A percentile compares a stretch with the other conserved stretches of the same genome.
phyloP scores from a whole-genome alignment of 1,140 invertebrate species.

The Daktulosphaira vitifoliae region DNA sequence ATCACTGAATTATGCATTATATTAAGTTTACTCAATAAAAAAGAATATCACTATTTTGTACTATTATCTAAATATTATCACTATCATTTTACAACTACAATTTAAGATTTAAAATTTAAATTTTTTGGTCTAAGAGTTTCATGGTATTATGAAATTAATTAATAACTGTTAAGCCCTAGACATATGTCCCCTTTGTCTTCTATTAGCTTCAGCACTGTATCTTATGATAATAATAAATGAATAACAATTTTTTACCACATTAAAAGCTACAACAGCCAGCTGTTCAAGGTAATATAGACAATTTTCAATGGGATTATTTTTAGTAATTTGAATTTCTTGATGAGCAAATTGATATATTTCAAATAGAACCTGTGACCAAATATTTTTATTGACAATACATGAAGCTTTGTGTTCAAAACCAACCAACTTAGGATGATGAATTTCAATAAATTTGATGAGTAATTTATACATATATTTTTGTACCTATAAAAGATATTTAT shows the following conservation, averaged over 20 bases:
- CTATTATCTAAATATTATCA: too few species aligned
- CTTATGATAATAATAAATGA: too few species aligned
- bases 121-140: too few species aligned
- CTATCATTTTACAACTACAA: too few species aligned
- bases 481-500: slow-evolving; percentile 2
- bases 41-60: too few species aligned
- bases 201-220: too few species aligned
- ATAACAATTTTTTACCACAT: slow-evolving; percentile 2
- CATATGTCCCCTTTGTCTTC: too few species aligned
- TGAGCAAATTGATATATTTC: slow-evolving; percentile 19
- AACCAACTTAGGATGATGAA: slow-evolving; percentile 18
- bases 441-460: slow-evolving; percentile 13
- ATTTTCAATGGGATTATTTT: slow-evolving; percentile 11
- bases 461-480: slow-evolving; percentile 6
- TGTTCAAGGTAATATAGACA: neutral
- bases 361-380: slow-evolving; percentile 3
- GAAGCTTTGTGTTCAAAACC: neutral
- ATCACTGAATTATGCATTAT: too few species aligned
- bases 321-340: slow-evolving; percentile 7
- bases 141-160: too few species aligned
- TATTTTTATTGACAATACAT: neutral
- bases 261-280: slow-evolving; percentile 7
- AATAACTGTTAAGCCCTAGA: too few species aligned
- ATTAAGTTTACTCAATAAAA: too few species aligned
- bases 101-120: too few species aligned